Conservation (phyloP, 2,113 vertebrate genomes). For the Lycaon pictus region DNA sequence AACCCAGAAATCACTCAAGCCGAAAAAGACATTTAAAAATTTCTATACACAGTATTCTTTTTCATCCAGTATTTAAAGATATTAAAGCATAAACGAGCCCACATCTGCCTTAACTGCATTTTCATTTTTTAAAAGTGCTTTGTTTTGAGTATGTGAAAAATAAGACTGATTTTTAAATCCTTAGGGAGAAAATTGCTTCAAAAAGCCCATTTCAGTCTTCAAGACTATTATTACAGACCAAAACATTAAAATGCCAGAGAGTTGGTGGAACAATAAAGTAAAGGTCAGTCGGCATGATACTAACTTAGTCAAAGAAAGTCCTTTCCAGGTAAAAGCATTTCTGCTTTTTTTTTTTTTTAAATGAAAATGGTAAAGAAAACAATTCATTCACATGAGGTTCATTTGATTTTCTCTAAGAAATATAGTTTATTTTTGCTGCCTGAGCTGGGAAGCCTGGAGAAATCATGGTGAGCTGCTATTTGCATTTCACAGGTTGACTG, state of each 20-base stretch:
- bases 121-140: constrained; percentile 63
- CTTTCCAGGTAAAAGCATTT: constrained; percentile 59
- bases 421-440: constrained; percentile 52
- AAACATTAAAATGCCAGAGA: constrained; percentile 60
- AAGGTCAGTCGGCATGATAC: constrained; percentile 72
- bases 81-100: not conserved
- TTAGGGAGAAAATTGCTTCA: constrained; percentile 60
- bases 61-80: not conserved
- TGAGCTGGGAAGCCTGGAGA: constrained; percentile 1
- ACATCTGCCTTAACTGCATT: not conserved
- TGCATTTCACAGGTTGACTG: constrained; percentile 68
- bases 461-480: constrained; percentile 43
- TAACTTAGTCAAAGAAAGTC: constrained; percentile 69
- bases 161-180: constrained; percentile 73
- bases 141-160: constrained; percentile 67
- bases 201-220: constrained; percentile 66
- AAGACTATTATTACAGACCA: constrained; percentile 55
- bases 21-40: not conserved
- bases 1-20: not conserved
- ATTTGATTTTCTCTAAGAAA: constrained; percentile 64
- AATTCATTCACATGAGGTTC: constrained; percentile 64
- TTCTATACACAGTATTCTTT: not conserved
- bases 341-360: not conserved
- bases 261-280: not conserved
- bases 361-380: constrained; percentile 64